phyloP scores from a whole-genome alignment of 2,113 vertebrate genomes.

The Brachypodius melanocephalos region DNA sequence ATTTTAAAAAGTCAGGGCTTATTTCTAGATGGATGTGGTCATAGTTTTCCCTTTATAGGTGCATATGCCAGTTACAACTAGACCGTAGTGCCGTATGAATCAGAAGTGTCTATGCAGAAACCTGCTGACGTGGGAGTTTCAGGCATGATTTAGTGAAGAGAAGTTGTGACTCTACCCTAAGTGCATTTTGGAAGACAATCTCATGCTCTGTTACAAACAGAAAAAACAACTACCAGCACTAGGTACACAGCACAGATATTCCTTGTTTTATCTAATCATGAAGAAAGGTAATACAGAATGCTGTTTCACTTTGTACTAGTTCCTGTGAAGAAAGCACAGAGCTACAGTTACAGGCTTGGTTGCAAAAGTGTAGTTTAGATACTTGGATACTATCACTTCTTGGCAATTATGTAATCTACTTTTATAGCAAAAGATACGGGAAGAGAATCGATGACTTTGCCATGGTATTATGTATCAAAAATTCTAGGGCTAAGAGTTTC shows the following conservation, averaged over 20 bases:
- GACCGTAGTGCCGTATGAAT: neutral
- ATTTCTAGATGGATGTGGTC: neutral
- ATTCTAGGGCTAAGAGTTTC: neutral
- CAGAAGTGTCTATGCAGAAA: neutral
- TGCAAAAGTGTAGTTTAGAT: neutral
- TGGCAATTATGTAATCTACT: neutral
- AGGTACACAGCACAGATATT: neutral
- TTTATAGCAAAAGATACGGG: neutral
- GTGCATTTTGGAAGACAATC: neutral
- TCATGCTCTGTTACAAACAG: neutral
- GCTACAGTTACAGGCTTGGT: neutral
- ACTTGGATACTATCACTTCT: neutral
- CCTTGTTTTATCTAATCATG: neutral
- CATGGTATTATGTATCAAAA: neutral
- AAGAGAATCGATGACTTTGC: neutral
- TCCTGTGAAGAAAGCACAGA: neutral
- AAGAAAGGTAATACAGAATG: neutral
- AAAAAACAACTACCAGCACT: neutral
- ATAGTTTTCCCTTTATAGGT: neutral
- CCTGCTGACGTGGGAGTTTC: neutral
- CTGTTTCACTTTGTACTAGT: fast-evolving
- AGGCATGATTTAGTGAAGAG: neutral
- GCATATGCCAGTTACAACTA: neutral
- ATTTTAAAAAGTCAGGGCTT: neutral
- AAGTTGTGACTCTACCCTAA: neutral